Evolutionary conservation across 2,113 vertebrate genomes (phyloP).

Genomic region (Brachirus orientalis): DNA sequence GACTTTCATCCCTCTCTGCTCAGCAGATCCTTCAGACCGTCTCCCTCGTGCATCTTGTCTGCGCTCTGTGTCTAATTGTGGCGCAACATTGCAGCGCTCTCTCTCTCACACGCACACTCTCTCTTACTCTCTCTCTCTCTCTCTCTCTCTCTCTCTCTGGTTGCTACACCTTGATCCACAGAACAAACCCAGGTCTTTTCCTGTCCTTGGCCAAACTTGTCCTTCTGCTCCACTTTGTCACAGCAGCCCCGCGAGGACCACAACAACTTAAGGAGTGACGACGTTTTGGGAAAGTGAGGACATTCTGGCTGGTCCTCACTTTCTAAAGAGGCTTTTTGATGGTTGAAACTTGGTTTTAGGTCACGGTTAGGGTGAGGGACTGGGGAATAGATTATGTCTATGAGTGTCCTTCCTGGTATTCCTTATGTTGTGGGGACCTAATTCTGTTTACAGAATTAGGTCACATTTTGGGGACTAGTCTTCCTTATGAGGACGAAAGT

Average conservation of each 20-base stretch:
- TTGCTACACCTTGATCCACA: slow-evolving; percentile 18
- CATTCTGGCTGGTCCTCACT: too few relatives aligned
- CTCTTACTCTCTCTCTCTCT: slow-evolving; percentile 26
- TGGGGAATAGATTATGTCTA: too few relatives aligned
- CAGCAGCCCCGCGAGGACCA: background rate
- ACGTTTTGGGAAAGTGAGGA: too few relatives aligned
- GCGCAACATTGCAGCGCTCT: slow-evolving; percentile 37
- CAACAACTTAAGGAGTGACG: too few relatives aligned
- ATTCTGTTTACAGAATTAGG: too few relatives aligned
- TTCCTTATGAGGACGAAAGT: too few relatives aligned
- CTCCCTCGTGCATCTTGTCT: slow-evolving; percentile 43
- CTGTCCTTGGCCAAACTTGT: slow-evolving; percentile 42
- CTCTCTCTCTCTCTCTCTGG: slow-evolving; percentile 18
- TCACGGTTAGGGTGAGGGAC: slow-evolving; percentile 14
- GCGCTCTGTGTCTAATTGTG: slow-evolving; percentile 66
- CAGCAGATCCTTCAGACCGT: slow-evolving; percentile 41
- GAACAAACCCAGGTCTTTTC: slow-evolving; percentile 50
- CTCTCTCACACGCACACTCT: too few relatives aligned
- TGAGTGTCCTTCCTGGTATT: slow-evolving; percentile 12
- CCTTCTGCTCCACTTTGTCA: slow-evolving; percentile 43
- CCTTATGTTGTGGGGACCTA: too few relatives aligned
- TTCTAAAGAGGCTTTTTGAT: too few relatives aligned
- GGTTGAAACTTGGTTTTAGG: too few relatives aligned
- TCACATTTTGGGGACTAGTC: too few relatives aligned
- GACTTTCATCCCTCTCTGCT: slow-evolving; percentile 50